These are phyloP conservation scores for Macrotus californicus DNA, from an alignment of 2,113 vertebrate species.

Conservation along the genomic window DNA sequence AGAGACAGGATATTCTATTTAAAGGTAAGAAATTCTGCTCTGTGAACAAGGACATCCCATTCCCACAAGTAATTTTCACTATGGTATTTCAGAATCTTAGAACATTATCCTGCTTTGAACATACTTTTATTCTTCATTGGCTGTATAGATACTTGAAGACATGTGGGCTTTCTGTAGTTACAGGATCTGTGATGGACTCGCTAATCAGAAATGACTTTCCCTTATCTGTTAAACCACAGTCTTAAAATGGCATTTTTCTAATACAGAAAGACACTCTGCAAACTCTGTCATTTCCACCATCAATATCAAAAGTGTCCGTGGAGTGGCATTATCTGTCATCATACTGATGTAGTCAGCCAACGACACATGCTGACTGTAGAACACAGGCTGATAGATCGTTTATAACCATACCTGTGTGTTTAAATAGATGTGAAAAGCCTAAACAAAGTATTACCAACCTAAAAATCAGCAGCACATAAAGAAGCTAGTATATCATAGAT, in stretches of 20 bases:
- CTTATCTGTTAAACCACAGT: not conserved
- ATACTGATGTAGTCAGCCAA: not conserved
- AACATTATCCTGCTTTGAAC: not conserved
- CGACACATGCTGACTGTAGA: not conserved
- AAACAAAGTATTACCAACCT: not conserved
- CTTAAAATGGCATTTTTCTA: not conserved
- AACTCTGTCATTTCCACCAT: not conserved
- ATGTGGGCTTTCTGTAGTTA: not conserved
- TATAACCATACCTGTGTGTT: not conserved
- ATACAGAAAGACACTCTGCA: not conserved
- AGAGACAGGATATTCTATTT: slow-evolving; percentile 6
- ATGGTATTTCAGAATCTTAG: not conserved
- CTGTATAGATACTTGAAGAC: not conserved
- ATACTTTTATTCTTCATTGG: not conserved
- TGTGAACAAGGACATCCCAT: not conserved
- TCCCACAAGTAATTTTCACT: slow-evolving; percentile 4
- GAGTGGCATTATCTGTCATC: not conserved
- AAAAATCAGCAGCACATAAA: not conserved
- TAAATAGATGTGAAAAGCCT: not conserved
- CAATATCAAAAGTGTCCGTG: not conserved
- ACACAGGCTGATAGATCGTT: not conserved
- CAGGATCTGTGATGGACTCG: not conserved
- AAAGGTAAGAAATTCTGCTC: slow-evolving; percentile 18
- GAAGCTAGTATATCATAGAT: not conserved
- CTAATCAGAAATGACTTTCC: not conserved